Conservation (phyloP, 2,888 invertebrate species). For the Steinernema hermaphroditum region DNA sequence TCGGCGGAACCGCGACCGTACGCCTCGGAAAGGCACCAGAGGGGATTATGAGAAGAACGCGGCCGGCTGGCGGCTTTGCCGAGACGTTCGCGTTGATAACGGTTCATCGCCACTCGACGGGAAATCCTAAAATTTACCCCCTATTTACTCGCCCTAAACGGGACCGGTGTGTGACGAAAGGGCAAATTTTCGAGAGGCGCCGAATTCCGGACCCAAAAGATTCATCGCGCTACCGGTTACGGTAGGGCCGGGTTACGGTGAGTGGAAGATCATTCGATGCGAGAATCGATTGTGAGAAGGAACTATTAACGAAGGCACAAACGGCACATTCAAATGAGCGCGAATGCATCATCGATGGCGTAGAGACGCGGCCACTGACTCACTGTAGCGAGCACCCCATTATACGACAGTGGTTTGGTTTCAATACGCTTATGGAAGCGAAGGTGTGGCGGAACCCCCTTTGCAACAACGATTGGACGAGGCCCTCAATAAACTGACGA, state of each 20-base stretch:
- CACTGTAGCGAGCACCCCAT: slow-evolving; percentile 8
- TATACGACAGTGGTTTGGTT: not conserved
- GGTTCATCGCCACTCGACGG: no score
- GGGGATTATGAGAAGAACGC: slow-evolving; percentile 1
- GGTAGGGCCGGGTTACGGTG: no score
- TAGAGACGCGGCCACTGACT: slow-evolving; percentile 13
- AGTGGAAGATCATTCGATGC: not conserved
- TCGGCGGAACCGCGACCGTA: not conserved
- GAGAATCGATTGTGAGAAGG: not conserved
- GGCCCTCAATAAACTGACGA: no score
- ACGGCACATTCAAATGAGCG: slow-evolving; percentile 16
- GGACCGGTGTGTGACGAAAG: no score
- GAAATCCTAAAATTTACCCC: no score
- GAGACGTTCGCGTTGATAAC: no score
- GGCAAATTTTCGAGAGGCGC: no score
- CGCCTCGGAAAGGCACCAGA: not conserved
- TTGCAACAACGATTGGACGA: no score
- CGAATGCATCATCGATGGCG: slow-evolving; percentile 17
- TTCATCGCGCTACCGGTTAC: no score
- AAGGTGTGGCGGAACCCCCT: not conserved
- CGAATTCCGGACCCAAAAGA: no score
- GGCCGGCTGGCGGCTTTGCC: no score
- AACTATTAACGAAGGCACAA: slow-evolving; percentile 14
- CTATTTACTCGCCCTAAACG: no score
- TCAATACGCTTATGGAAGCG: not conserved